A percentile compares a stretch with the other conserved stretches of the same genome.
These are phyloP conservation scores for Micropterix aruncella DNA, from an alignment of 2,888 invertebrate genomes.

Conservation along the genomic window DNA sequence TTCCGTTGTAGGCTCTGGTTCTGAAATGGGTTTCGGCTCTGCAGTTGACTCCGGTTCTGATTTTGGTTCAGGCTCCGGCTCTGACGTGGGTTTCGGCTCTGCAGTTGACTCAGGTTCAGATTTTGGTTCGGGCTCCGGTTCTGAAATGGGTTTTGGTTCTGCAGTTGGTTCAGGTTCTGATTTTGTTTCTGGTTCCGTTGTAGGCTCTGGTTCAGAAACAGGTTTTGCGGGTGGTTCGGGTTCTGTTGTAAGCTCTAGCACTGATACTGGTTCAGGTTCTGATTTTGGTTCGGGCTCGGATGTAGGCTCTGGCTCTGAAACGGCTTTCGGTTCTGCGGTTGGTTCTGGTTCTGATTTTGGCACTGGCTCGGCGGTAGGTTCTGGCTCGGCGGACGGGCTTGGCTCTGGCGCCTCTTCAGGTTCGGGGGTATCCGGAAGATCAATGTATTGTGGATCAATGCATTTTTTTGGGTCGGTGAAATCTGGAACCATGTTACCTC, in stretches of 20 bases:
- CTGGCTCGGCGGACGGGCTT: constrained; percentile 15
- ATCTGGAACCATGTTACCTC: constrained; percentile 30
- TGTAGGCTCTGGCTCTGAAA: constrained; percentile 15
- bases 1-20: constrained; percentile 15
- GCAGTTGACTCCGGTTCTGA: constrained; percentile 13
- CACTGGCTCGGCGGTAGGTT: constrained; percentile 18
- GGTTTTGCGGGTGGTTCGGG: constrained; percentile 19
- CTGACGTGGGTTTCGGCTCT: constrained; percentile 13
- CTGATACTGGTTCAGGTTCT: constrained; percentile 16
- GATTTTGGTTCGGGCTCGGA: constrained; percentile 18
- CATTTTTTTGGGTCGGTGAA: constrained; percentile 30
- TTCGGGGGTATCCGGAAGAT: constrained; percentile 13
- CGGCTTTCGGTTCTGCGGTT: no score
- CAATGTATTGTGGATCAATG: constrained; percentile 19
- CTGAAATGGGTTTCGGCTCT: constrained; percentile 10
- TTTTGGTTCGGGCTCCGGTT: constrained; percentile 11
- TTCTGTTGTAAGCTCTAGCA: constrained; percentile 16
- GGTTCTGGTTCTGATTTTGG: constrained; percentile 12
- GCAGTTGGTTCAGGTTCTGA: constrained; percentile 13
- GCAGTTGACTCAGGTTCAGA: constrained; percentile 15
- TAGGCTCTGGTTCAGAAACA: constrained; percentile 15
- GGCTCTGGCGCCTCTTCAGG: constrained; percentile 6
- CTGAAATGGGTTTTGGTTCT: constrained; percentile 16
- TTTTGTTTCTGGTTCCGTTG: constrained; percentile 13
- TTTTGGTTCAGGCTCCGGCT: constrained; percentile 10